Percentiles rank a stretch among this genome's conserved stretches.
Evolutionary conservation across 1,140 invertebrate genomes (phyloP).

Genomic region (Triops cancriformis): DNA sequence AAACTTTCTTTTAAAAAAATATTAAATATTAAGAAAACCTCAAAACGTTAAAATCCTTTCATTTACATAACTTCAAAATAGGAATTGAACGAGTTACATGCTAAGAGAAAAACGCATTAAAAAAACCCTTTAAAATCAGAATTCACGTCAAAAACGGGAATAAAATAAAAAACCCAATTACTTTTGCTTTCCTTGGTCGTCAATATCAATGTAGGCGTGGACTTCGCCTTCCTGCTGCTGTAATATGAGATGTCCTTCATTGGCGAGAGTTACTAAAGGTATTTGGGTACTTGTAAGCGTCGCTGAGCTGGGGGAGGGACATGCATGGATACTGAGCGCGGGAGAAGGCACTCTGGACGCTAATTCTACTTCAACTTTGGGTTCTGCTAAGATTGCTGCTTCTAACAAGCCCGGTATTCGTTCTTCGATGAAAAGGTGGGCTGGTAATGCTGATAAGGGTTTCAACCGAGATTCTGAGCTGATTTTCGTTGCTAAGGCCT

Average conservation of each 20-base stretch:
- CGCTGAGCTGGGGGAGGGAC: constrained; percentile 2
- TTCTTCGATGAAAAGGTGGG: constrained; percentile 28
- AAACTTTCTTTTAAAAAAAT: too few species aligned
- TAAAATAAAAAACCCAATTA: not conserved
- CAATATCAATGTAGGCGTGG: constrained; percentile 23
- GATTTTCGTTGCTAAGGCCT: not conserved
- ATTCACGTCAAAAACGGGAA: too few species aligned
- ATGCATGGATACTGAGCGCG: constrained; percentile 23
- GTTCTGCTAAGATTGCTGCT: constrained; percentile 73
- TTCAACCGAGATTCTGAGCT: constrained; percentile 24
- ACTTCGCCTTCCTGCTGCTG: constrained; percentile 24
- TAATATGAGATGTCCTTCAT: not conserved
- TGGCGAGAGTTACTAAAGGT: not conserved
- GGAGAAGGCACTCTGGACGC: constrained; percentile 42
- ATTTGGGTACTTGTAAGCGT: not conserved
- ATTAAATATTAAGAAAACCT: not conserved
- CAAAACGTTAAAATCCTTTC: too few species aligned
- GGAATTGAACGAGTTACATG: too few species aligned
- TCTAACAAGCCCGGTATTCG: constrained; percentile 47
- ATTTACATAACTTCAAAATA: too few species aligned
- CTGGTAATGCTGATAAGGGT: constrained; percentile 30
- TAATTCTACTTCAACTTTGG: constrained; percentile 46
- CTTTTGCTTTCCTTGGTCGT: constrained; percentile 15
- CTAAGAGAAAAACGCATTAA: too few species aligned
- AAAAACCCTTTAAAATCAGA: too few species aligned